phyloP scores from a whole-genome alignment of 2,113 vertebrate genomes.

The Cacatua alba region DNA sequence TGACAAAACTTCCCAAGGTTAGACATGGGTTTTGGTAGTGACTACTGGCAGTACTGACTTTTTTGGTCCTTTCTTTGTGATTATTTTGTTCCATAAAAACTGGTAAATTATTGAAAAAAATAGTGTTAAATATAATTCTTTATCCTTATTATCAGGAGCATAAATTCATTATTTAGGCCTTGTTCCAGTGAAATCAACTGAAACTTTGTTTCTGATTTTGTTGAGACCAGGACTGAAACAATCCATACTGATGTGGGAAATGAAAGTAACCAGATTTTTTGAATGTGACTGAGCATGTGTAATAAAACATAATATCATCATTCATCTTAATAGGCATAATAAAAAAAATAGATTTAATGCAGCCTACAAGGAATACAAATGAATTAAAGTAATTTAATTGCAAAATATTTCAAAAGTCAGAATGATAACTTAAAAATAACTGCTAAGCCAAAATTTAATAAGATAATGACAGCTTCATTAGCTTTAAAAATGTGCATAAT shows the following conservation, averaged over 20 bases:
- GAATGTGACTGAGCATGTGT: background rate
- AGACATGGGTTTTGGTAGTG: background rate
- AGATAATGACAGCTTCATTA: slow-evolving; percentile 41
- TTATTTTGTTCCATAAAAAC: background rate
- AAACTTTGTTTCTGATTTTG: background rate
- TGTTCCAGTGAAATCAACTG: background rate
- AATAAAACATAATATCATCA: background rate
- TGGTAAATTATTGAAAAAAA: background rate
- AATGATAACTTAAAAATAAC: slow-evolving; percentile 10
- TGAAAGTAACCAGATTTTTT: background rate
- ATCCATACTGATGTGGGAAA: background rate
- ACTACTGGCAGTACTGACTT: background rate
- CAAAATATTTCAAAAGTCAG: slow-evolving; percentile 25
- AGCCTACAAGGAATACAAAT: background rate
- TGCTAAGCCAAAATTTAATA: slow-evolving; percentile 31
- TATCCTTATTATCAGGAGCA: background rate
- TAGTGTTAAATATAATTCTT: background rate
- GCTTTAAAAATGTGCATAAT: slow-evolving; percentile 48
- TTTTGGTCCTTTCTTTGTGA: background rate
- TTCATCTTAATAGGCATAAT: background rate
- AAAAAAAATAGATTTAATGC: background rate
- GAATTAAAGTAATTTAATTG: background rate
- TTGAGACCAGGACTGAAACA: background rate
- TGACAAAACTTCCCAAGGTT: background rate
- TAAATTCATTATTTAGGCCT: background rate